Conservation (phyloP, 2,888 invertebrate genomes). For the Apotomis capreana region DNA sequence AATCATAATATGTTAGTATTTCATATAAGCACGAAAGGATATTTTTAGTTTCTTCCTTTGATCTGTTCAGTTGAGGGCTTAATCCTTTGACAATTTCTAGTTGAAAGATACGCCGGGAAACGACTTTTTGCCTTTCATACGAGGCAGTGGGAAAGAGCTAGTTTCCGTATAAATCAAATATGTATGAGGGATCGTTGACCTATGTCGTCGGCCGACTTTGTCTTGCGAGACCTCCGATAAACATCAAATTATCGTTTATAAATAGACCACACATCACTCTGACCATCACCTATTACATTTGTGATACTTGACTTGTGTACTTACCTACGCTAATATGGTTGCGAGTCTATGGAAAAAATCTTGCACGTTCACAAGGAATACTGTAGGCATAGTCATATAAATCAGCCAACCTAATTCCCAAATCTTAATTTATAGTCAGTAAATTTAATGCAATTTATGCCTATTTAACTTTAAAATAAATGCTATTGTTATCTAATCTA, state of each 20-base stretch:
- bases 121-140: background rate
- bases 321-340: too few species aligned
- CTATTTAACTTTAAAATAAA: too few species aligned
- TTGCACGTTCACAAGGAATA: too few species aligned
- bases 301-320: conserved; percentile 38
- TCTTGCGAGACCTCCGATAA: conserved; percentile 49
- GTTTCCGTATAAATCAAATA: conserved; percentile 44
- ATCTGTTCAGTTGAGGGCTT: background rate
- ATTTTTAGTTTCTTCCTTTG: background rate
- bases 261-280: conserved; percentile 48
- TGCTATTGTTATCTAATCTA: too few species aligned
- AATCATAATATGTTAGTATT: background rate
- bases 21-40: background rate
- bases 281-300: conserved; percentile 43
- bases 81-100: background rate
- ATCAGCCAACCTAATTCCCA: too few species aligned
- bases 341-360: too few species aligned
- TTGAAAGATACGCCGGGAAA: background rate
- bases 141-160: conserved; percentile 1
- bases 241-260: conserved; percentile 51
- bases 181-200: conserved; percentile 53
- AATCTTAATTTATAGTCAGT: too few species aligned
- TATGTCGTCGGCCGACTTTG: conserved; percentile 45
- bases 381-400: too few species aligned
- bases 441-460: too few species aligned